Base-by-base conservation (phyloP, 1,140 invertebrate genomes). In the Apis florea region DNA sequence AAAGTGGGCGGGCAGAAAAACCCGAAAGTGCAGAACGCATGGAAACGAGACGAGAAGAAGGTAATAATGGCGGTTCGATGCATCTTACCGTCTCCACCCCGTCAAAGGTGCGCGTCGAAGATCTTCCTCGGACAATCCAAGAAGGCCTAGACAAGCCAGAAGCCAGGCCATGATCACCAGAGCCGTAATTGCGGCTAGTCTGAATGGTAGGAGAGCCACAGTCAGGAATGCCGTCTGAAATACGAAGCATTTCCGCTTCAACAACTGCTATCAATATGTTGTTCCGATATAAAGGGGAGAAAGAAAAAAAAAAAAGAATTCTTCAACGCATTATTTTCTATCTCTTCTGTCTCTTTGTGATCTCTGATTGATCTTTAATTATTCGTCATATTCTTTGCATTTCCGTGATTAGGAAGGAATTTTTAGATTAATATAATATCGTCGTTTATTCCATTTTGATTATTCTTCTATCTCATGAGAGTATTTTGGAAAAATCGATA, bases 131-230 rank as follows among this genome's bases (percentile, higher is more conserved):
- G 95, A 95, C 9, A 97, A 89, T 6, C 97, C 97, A 86, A 95
- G 95, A 6, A 97, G 95, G 51, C 97, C 97, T 54, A 98, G 93
- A 87, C 95, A 96, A 13, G 97, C 97, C 13, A 98, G 94, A 83
- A 97, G 93, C 96, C 97, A 98, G 0, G 97, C 97, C 21, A 96
- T 94, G 75, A 97, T 95, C 63, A 98, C 95, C 69, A 97, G 94
- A 31, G 95, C 94, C 74, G 96, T 95, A 73, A 97, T 97, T 49
- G 96, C 95, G 21, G 96, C 94, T 26, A 98, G 95, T 73, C 97
- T 94, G 76, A 98, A 95, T 26, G 97, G 97, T 59, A 98, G 92
- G 26, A 98, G 90, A 53, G 96, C 95, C 53, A 98, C 95, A 10
- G 97, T 97, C 86, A 98, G 94, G 82, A 98, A 95, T 79, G 95